Evolutionary conservation across 2,797 vertebrate species (phyloP), one percentile per base, ranked within the genome.

Genomic region (Sphaeramia orbicularis): DNA sequence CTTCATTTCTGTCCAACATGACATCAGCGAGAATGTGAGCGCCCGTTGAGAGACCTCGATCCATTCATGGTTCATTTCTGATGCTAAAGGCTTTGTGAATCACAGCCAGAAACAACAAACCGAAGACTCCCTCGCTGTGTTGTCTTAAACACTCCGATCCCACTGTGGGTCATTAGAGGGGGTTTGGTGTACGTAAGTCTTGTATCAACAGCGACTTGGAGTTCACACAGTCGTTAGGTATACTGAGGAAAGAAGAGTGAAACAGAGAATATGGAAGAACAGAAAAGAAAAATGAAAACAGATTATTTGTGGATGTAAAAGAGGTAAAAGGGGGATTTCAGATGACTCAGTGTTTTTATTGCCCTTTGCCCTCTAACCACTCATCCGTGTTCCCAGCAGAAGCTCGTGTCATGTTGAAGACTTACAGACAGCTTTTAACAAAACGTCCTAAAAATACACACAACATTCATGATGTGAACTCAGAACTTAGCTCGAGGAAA

Each of bases 31-130:
- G 71, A 84, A 63, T 56, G 68, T 47, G 68, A 72, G 65, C 68
- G 41, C 10, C 49, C 32, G 71, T 37, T 30, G 7, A 60, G 71
- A 38, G 73, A 68, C 63, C 59, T 41, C 2, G 71, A 74, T 64
- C 10, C 65, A 51, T 74, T 72, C 81, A 71, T 7, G 64, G 61
- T 75, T 85, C 73, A 69, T 77, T 80, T 78, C 27, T 57, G 72
- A 85, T 58, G 64, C 42, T 68, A 77, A 71, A 59, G 69, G 57
- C 56, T 75, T 71, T 61, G 77, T 84, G 87, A 87, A 77, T 86
- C 84, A 79, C 14, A 21, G 77, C 85, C 90, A 90, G 86, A 35
- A 81, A 87, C n/a, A 91, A 90, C 84, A 91, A 86, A 85, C 72
- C 80, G 48, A 70, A 84, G 78, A 47, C 69, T 84, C 80, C 67